Evolutionary conservation across 2,113 vertebrate species (phyloP).

Genomic region (Mirza zaza): DNA sequence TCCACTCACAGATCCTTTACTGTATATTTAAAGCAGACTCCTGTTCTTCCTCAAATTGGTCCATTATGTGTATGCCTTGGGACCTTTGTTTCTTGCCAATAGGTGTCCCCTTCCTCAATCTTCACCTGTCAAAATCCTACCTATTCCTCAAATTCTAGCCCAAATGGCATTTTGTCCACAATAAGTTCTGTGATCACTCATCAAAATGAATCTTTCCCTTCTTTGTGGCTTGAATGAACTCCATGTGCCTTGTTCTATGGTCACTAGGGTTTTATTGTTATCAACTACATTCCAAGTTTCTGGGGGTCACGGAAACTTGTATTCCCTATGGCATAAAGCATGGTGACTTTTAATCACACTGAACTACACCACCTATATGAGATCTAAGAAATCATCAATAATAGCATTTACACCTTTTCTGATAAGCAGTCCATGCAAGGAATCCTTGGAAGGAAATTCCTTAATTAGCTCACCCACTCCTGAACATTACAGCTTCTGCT

Average conservation of each 20-base stretch:
- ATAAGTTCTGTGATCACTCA: background rate
- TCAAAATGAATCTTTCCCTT: background rate
- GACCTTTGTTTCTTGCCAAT: background rate
- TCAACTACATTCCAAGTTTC: background rate
- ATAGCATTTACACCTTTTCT: background rate
- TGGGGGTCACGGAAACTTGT: background rate
- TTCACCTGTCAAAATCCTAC: constrained; percentile 37
- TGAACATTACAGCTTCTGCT: constrained; percentile 49
- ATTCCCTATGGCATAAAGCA: background rate
- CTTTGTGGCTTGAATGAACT: background rate
- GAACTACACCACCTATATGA: background rate
- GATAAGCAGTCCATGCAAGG: constrained; percentile 29
- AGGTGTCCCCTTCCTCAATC: constrained; percentile 8
- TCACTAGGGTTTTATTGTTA: background rate
- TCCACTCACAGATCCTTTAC: background rate
- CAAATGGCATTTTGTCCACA: background rate
- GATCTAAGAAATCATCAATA: constrained; percentile 8
- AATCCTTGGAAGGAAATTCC: constrained; percentile 51
- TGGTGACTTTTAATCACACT: background rate
- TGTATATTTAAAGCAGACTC: constrained; percentile 20
- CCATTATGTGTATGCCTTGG: background rate
- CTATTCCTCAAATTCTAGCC: background rate
- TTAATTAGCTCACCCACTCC: background rate
- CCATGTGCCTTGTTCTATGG: background rate
- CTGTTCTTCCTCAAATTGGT: background rate